These are phyloP conservation scores for Phymastichus coffea DNA, from an alignment of 1,140 invertebrate genomes.

Conservation along the genomic window DNA sequence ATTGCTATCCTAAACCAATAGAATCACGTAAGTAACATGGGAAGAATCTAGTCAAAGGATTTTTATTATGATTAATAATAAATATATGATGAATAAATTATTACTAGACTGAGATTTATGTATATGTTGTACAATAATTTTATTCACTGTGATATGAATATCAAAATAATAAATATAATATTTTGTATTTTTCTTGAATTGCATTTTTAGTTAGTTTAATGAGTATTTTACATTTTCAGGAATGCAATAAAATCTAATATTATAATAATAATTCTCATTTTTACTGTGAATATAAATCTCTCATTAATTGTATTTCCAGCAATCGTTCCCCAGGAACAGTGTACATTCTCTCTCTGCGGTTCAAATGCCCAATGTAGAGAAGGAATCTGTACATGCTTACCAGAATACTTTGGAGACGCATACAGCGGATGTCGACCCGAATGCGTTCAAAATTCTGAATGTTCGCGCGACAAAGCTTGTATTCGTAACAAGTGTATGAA, in stretches of 20 bases:
- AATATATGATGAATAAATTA: background rate
- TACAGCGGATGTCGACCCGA: constrained; percentile 73
- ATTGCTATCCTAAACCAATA: constrained; percentile 55
- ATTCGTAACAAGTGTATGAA: constrained; percentile 69
- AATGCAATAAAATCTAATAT: too few relatives aligned
- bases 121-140: background rate
- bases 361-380: constrained; percentile 68
- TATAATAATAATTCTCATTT: too few relatives aligned
- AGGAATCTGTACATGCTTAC: constrained; percentile 70
- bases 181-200: too few relatives aligned
- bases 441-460: constrained; percentile 72
- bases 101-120: background rate
- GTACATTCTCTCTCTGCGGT: constrained; percentile 73
- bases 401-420: constrained; percentile 74
- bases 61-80: background rate
- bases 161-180: too few relatives aligned
- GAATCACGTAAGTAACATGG: constrained; percentile 41
- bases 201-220: too few relatives aligned
- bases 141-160: background rate
- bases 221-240: too few relatives aligned
- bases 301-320: constrained; percentile 35
- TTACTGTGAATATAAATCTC: constrained; percentile 7
- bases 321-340: constrained; percentile 59
- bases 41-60: background rate
- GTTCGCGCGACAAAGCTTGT: constrained; percentile 67